A percentile compares a stretch with the other conserved stretches of the same genome.
These are phyloP conservation scores for Ophonus ardosiacus DNA, from an alignment of 2,888 invertebrate species.

Conservation along the genomic window DNA sequence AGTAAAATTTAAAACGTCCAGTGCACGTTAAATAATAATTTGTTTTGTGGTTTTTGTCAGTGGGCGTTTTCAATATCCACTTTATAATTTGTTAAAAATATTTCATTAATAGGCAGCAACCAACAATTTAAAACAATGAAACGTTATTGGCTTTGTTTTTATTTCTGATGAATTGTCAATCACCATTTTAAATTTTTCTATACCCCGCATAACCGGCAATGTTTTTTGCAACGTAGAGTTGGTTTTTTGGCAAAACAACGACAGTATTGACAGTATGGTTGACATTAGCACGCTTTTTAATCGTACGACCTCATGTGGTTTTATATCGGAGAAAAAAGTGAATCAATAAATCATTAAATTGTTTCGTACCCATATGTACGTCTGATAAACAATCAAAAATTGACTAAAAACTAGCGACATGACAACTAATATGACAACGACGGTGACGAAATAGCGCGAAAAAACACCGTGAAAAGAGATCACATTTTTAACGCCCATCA, in stretches of 20 bases:
- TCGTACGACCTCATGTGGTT: not conserved
- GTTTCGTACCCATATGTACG: not conserved
- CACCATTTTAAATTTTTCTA: not conserved
- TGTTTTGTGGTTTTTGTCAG: no score
- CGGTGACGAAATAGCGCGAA: no score
- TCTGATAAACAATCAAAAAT: not conserved
- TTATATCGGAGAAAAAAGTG: not conserved
- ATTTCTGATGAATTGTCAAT: not conserved
- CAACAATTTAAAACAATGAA: not conserved
- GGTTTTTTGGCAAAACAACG: not conserved
- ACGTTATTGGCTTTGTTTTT: not conserved
- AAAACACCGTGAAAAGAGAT: no score
- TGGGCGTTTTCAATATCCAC: no score
- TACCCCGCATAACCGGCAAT: not conserved
- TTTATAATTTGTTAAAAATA: not conserved
- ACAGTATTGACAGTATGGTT: not conserved
- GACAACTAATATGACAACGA: not conserved
- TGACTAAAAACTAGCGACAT: not conserved
- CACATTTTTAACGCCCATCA: no score
- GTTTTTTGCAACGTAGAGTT: not conserved
- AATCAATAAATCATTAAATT: not conserved
- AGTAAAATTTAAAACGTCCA: no score
- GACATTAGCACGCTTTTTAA: not conserved
- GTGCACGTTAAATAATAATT: no score
- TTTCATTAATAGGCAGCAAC: not conserved